Evolutionary conservation across 2,888 invertebrate genomes (phyloP).

Genomic region (Eupithecia insigniata): DNA sequence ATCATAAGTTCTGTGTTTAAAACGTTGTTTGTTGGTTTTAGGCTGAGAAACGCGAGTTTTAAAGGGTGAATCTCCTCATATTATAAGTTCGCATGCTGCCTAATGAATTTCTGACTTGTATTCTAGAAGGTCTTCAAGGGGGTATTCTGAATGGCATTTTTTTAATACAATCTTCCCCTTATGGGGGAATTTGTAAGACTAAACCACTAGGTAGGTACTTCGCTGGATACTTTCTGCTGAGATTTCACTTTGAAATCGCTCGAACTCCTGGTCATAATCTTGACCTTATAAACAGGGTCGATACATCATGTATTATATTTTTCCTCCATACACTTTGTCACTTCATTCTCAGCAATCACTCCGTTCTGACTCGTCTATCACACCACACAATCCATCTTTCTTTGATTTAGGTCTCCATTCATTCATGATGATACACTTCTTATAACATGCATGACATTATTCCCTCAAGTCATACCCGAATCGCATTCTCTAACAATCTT

Average conservation of each 20-base stretch:
- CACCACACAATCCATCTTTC: not conserved
- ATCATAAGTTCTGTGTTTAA: slow-evolving; percentile 27
- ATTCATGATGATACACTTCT: not conserved
- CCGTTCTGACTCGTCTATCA: not conserved
- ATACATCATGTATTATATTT: not conserved
- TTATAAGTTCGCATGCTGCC: not conserved
- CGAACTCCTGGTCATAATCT: not conserved
- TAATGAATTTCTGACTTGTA: not conserved
- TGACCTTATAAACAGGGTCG: not conserved
- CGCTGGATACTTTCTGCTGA: not conserved
- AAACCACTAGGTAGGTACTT: not conserved
- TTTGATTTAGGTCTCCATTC: not conserved
- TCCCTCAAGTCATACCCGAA: not conserved
- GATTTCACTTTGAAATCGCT: not conserved
- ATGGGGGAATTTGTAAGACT: too few relatives aligned
- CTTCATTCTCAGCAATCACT: not conserved
- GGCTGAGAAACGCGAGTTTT: not conserved
- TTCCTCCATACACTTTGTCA: not conserved
- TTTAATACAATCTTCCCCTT: too few relatives aligned
- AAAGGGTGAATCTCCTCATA: not conserved
- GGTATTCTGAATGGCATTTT: too few relatives aligned
- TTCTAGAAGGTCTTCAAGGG: too few relatives aligned
- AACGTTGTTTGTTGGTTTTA: not conserved
- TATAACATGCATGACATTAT: not conserved
- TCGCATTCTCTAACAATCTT: not conserved